Base-by-base conservation (phyloP, 2,113 vertebrate species). In the Sinosuthora webbiana region DNA sequence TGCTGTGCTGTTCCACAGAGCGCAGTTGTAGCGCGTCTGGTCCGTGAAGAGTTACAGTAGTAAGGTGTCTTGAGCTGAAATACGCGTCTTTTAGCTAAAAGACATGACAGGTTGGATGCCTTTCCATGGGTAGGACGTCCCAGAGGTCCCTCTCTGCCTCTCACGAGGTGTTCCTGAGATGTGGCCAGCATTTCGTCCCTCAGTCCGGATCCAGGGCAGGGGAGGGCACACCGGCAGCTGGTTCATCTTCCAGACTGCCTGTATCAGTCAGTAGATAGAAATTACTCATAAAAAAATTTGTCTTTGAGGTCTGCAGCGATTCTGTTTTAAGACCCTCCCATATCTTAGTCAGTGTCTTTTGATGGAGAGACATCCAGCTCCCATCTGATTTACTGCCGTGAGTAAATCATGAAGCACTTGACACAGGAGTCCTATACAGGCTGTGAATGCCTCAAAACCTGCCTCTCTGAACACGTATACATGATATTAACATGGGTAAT, bases 11-110 rank as follows among this genome's bases (percentile, higher is more conserved):
- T 63, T 7, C 20, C n/a, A 4, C n/a, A 1, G 11, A 33, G 28
- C 9, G 8, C 0, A 0, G 6, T 41, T 69, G 9, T 10, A 12
- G 4, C 9, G 5, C 2, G 1, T 12, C 6, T 0, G 5, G 30
- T 39, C 8, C 2, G 2, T 15, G 7, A 35, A 10, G 16, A 35
- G 5, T 52, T 57, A 4, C 1, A 10, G 20, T 6, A 21, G 44
- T n/a, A 10, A 16, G 1, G 28, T 13, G 50, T 18, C 21, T 39
- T 25, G 49, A 41, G 57, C 44, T 73, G 53, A 42, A 21, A 15
- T 31, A 12, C 0, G 0, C 35, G 1, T 15, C 4, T 69, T 45
- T 37, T 31, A 24, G 45, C 15, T 57, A 1, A 20, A 23, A 77
- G 12, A 4, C 10, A 1, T 33, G 10, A 1, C 45, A 7, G 16